A percentile compares a stretch with the other conserved stretches of the same genome.
Conservation (phyloP, 2,888 invertebrate species). For the Elysia crispata region DNA sequence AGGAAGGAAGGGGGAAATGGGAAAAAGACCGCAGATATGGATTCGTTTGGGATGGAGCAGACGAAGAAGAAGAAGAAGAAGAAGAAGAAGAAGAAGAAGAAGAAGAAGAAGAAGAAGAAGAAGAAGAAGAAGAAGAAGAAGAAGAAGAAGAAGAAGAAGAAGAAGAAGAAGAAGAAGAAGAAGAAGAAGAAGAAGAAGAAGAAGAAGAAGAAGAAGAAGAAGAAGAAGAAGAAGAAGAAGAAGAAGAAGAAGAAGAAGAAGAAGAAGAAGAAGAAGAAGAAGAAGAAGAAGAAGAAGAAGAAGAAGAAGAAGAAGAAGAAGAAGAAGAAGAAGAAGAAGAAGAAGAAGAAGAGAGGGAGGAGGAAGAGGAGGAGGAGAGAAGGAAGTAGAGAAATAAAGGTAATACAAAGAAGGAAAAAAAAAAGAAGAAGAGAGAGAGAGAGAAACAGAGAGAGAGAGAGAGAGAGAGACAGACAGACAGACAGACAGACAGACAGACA, state of each 20-base stretch:
- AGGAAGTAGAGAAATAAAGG: not conserved
- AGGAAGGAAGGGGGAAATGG: too few species aligned
- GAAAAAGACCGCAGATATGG: too few species aligned
- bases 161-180: constrained; percentile 19
- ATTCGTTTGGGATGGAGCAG: too few species aligned
- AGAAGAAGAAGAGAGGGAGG: constrained; percentile 12
- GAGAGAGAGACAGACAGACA: not conserved
- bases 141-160: constrained; percentile 1
- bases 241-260: not conserved
- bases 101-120: constrained; percentile 3
- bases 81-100: constrained; percentile 28
- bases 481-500: too few species aligned
- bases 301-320: not conserved
- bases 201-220: not conserved
- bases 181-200: constrained; percentile 1
- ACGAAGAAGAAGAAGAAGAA: constrained; percentile 22
- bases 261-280: constrained; percentile 9
- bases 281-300: not conserved
- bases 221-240: not conserved
- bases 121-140: not conserved
- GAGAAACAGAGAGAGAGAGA: too few species aligned
- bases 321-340: constrained; percentile 35
- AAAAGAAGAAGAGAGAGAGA: constrained; percentile 16
- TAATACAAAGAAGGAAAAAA: too few species aligned
- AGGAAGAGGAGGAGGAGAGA: not conserved